Percentiles rank a stretch among this genome's conserved stretches.
Conservation (phyloP, 2,888 invertebrate genomes). For the Brachyptera risi region DNA sequence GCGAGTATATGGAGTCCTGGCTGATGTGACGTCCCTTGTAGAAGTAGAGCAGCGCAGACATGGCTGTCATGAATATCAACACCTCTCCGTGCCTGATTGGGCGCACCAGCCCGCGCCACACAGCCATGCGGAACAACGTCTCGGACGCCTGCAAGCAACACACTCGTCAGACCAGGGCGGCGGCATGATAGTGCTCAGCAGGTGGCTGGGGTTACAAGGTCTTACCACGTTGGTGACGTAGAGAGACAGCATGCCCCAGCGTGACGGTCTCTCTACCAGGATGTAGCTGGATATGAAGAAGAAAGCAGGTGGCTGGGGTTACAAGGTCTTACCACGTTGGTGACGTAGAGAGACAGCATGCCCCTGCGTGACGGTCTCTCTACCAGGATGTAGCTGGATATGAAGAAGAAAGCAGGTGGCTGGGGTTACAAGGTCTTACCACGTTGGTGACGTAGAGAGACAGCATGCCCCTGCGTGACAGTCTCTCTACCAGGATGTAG, state of each 20-base stretch:
- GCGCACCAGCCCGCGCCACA: constrained; percentile 56
- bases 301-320: too few species aligned
- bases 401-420: too few species aligned
- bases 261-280: constrained; percentile 68
- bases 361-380: constrained; percentile 72
- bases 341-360: constrained; percentile 72
- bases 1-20: constrained; percentile 56
- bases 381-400: constrained; percentile 68
- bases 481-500: constrained; percentile 70
- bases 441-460: constrained; percentile 80
- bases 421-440: too few species aligned
- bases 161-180: too few species aligned
- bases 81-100: constrained; percentile 62
- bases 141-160: constrained; percentile 60
- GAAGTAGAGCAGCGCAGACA: constrained; percentile 55
- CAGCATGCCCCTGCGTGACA: constrained; percentile 65
- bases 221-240: constrained; percentile 77
- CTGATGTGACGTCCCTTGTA: constrained; percentile 54
- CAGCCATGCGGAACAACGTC: constrained; percentile 68
- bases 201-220: too few species aligned
- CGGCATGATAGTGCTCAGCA: too few species aligned
- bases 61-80: constrained; percentile 60
- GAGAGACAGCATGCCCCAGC: constrained; percentile 67
- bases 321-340: constrained; percentile 73
- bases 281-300: constrained; percentile 69